Percentiles rank a stretch among this genome's conserved stretches.
These are phyloP conservation scores for Poicephalus gulielmi DNA, from an alignment of 2,113 vertebrate genomes.

Conservation along the genomic window DNA sequence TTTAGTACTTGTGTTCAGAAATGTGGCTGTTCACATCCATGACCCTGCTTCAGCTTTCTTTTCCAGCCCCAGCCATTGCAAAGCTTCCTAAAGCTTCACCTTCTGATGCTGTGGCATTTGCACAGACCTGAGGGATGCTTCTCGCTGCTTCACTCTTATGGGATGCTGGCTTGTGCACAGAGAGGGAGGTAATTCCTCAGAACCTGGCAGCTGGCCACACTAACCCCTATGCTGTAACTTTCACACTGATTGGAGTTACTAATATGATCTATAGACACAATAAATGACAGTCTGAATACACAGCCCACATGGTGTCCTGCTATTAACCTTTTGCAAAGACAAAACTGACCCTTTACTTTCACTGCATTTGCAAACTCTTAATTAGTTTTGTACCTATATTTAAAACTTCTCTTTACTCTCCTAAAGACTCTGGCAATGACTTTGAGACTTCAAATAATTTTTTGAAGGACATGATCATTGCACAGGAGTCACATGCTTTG, in stretches of 20 bases:
- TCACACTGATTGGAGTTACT: neutral
- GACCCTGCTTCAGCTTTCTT: neutral
- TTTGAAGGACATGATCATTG: neutral
- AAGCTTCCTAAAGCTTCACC: neutral
- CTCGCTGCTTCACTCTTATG: accelerated
- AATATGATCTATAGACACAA: neutral
- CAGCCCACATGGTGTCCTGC: neutral
- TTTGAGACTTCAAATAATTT: neutral
- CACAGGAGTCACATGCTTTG: neutral
- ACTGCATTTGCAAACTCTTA: neutral
- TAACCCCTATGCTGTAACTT: neutral
- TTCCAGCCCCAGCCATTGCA: neutral
- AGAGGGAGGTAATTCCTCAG: neutral
- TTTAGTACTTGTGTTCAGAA: neutral
- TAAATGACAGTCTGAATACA: neutral
- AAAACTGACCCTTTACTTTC: neutral
- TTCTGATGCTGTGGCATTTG: neutral
- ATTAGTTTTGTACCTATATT: neutral
- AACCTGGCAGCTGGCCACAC: neutral
- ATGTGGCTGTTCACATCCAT: neutral
- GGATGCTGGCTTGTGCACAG: neutral
- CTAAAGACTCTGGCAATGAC: neutral
- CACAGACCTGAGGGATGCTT: neutral
- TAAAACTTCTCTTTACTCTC: neutral
- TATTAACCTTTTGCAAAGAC: neutral